phyloP scores from a whole-genome alignment of 53 echinoderm and acorn worm species.

The Holothuria leucospilota region DNA sequence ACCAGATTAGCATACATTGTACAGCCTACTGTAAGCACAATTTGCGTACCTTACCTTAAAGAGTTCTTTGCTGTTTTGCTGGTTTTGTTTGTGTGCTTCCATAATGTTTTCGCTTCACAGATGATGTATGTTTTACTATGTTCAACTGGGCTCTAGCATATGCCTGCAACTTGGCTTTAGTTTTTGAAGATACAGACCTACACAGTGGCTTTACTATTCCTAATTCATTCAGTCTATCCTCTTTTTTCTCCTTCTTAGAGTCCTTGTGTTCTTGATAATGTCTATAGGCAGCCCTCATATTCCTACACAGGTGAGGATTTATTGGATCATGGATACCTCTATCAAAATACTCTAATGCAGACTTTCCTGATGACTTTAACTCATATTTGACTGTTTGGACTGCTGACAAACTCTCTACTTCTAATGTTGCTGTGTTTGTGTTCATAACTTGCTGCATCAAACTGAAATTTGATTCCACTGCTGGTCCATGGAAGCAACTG shows the following conservation, averaged over 20 bases:
- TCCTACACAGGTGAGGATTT: slow-evolving; percentile 31
- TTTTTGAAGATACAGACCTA: neutral
- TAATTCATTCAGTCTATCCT: neutral
- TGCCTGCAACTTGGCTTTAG: too few relatives aligned
- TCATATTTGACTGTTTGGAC: slow-evolving; percentile 68
- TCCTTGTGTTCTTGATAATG: slow-evolving; percentile 19
- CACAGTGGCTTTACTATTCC: neutral
- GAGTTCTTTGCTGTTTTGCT: too few relatives aligned
- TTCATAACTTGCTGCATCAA: slow-evolving; percentile 55
- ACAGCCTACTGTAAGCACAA: too few relatives aligned
- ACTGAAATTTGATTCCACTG: slow-evolving; percentile 65
- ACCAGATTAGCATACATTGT: too few relatives aligned
- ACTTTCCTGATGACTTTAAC: slow-evolving; percentile 40
- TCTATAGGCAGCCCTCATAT: slow-evolving; percentile 47
- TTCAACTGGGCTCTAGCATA: too few relatives aligned
- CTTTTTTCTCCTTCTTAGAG: slow-evolving; percentile 4
- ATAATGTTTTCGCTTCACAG: too few relatives aligned
- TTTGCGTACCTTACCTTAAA: too few relatives aligned
- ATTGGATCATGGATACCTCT: slow-evolving; percentile 40
- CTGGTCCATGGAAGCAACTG: slow-evolving; percentile 56
- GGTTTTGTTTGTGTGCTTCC: too few relatives aligned
- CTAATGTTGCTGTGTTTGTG: slow-evolving; percentile 33
- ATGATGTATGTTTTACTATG: too few relatives aligned
- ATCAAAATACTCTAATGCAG: slow-evolving; percentile 60
- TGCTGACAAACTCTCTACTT: slow-evolving; percentile 61